Evolutionary conservation across 23 tunicate species (phyloP), one percentile per base, ranked within the genome.

Genomic region (Styela clava): DNA sequence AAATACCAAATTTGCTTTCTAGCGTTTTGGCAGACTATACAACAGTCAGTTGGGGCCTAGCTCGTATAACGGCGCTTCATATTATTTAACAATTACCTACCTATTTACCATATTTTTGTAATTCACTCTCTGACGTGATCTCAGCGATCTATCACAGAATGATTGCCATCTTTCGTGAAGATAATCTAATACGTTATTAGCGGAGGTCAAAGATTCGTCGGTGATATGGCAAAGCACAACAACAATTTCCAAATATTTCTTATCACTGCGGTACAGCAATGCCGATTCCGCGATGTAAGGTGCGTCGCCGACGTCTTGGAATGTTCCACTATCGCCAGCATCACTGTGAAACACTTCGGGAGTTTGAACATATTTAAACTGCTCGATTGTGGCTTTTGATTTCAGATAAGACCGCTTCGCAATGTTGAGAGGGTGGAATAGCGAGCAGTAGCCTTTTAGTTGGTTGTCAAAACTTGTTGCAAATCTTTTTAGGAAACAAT

Each of bases 111-210:
- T 23, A 21, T 29, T 76, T 9, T 5, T 33, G 81, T 76, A 76
- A 2, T 44, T 76, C 9, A 29, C 9, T n/a, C 81, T 36, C 27
- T 76, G 81, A 21, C 81, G 64, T 9, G 81, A 76, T 24, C 81
- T 23, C 68, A 76, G 33, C 20, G 31, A 21, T 76, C 81, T 51
- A 23, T 44, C 65, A 27, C 52, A 24, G 24, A 37, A 44, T 31
- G 52, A 24, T 2, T 52, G 81, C 81, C 64, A 76, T 24, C 81
- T 52, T 64, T 44, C 30, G 7, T 31, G 24, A 0, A 52, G n/a
- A 2, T 33, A 76, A 24, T 28, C 44, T 21, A 76, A 22, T 25
- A 76, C 65, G 64, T 76, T 76, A n/a, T 23, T 24, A 21, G 81
- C 30, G 22, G 81, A 25, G 25, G 64, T 52, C n/a, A 33, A 36